A percentile compares a stretch with the other conserved stretches of the same genome.
Evolutionary conservation across 2,113 vertebrate genomes (phyloP).

Genomic region (Mixornis gularis): DNA sequence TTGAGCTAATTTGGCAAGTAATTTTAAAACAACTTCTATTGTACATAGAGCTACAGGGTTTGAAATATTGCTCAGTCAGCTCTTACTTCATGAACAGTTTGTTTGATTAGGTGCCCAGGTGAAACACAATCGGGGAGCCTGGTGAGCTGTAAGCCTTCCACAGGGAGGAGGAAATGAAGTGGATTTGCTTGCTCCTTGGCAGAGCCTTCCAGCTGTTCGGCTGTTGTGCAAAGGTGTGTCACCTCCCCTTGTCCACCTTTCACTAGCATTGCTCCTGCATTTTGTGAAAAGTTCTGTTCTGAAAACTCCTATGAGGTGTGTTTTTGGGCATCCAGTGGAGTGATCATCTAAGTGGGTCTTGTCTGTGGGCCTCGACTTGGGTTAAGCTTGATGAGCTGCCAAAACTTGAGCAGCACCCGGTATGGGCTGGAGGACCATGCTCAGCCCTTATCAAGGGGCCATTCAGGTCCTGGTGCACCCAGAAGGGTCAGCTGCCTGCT

Average conservation of each 20-base stretch:
- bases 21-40: constrained; percentile 43
- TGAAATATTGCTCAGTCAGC: constrained; percentile 44
- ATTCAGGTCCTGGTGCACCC: not conserved
- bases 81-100: constrained; percentile 14
- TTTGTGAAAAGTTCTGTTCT: not conserved
- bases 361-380: not conserved
- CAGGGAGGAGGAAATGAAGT: not conserved
- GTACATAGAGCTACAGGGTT: not conserved
- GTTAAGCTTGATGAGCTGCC: not conserved
- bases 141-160: constrained; percentile 1
- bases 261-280: not conserved
- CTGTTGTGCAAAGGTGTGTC: not conserved
- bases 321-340: not conserved
- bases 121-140: constrained; percentile 5
- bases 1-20: constrained; percentile 44
- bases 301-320: not conserved
- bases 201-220: fast-evolving
- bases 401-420: fast-evolving
- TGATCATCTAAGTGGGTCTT: not conserved
- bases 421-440: not conserved
- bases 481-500: not conserved
- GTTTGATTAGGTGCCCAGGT: constrained; percentile 38
- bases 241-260: not conserved
- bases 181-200: not conserved
- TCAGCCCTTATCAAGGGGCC: not conserved